Evolutionary conservation across 2,888 invertebrate species (phyloP), one percentile per base, ranked within the genome.

Genomic region (Platerodrilus igneus): DNA sequence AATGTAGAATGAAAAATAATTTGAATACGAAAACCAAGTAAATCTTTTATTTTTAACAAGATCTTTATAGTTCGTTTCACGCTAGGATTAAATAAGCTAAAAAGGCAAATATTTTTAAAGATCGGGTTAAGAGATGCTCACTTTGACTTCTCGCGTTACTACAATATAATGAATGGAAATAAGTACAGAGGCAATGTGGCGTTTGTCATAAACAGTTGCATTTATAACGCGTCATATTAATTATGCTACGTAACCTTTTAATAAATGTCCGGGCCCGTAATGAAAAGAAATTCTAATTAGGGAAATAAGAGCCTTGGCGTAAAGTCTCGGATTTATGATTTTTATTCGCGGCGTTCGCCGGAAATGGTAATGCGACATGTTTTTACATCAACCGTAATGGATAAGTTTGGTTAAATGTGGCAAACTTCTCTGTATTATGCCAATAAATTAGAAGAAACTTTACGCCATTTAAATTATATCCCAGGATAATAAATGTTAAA

Each of bases 271-370:
- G 48, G 52, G 41, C 50, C n/a, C 44, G 47, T 55, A 56, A 56
- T 56, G 55, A 56, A 55, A 55, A 56, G 53, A 56, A 56, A 56
- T 56, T 56, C 56, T 56, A 56, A 56, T 56, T 56, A 56, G 54
- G 44, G 40, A 45, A 45, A 45, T 45, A 45, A 45, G 44, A 45
- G 44, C 44, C 32, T 39, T 30, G 45, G 47, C 45, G 47, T 49
- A 50, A 50, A 48, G 45, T 51, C 47, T 44, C 44, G 52, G 52
- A 52, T 52, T 52, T 52, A 52, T 51, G 52, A 51, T 52, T 52
- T 52, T 52, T 52, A 52, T 50, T 47, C 47, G 49, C 44, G 34
- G 37, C 47, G 34, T 40, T 41, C 45, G 39, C 41, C 40, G 50
- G 48, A 47, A 51, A 52, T 52, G 52, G 52, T 52, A 52, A 52